Conservation (phyloP, 2,113 vertebrate genomes). For the Eulemur macaco region DNA sequence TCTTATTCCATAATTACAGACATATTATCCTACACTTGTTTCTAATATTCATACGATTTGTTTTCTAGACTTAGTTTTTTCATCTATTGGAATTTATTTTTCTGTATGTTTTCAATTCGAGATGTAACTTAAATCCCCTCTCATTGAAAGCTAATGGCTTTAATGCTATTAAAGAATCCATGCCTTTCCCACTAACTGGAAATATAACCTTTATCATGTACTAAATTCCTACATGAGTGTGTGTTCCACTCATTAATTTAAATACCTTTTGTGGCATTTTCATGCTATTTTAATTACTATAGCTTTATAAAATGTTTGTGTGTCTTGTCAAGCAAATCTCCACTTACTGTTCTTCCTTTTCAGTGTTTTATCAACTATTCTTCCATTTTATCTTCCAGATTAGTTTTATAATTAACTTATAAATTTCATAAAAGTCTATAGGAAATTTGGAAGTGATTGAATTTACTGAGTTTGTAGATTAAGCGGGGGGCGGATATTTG, state of each 20-base stretch:
- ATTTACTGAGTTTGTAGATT: neutral
- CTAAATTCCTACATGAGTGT: neutral
- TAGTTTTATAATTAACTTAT: neutral
- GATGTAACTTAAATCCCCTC: neutral
- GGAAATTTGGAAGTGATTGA: neutral
- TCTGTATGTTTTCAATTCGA: neutral
- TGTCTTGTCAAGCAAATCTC: neutral
- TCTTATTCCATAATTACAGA: neutral
- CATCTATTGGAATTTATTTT: neutral
- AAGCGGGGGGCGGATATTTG: neutral
- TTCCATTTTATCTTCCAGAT: neutral
- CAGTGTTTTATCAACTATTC: neutral
- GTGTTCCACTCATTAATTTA: neutral
- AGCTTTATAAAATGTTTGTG: neutral
- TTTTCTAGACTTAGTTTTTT: neutral
- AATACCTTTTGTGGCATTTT: neutral
- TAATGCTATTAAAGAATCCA: neutral
- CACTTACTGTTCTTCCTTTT: neutral
- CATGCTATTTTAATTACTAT: neutral
- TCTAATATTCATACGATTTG: neutral
- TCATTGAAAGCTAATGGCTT: neutral
- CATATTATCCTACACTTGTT: neutral
- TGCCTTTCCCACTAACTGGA: slow-evolving; percentile 9
- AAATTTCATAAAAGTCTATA: neutral
- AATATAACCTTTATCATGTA: neutral